A percentile compares a stretch with the other conserved stretches of the same genome.
Evolutionary conservation across 2,113 vertebrate genomes (phyloP).

Genomic region (Jaculus jaculus): DNA sequence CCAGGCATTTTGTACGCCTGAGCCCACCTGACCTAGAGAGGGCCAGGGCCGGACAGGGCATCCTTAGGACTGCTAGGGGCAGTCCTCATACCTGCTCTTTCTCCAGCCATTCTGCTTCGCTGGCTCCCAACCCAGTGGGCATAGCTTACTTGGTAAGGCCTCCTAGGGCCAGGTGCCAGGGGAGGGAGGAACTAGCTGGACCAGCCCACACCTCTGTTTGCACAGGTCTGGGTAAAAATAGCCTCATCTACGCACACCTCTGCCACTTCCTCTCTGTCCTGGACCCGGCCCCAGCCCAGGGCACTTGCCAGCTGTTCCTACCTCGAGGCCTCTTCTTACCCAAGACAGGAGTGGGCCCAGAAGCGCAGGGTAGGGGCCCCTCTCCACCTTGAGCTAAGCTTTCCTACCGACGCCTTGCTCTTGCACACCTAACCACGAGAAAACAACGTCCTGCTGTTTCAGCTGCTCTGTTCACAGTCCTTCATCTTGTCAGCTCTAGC

Average conservation of each 20-base stretch:
- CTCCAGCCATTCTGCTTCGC: not conserved
- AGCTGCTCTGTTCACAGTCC: rapidly evolving
- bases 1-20: not conserved
- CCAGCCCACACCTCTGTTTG: conserved; percentile 11
- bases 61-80: not conserved
- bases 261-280: conserved; percentile 40
- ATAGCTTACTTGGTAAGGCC: not conserved
- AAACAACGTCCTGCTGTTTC: not conserved
- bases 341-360: not conserved
- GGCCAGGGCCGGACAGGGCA: not conserved
- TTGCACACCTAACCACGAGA: not conserved
- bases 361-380: not conserved
- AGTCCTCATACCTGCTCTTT: not conserved
- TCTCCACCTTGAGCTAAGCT: not conserved
- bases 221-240: conserved; percentile 72
- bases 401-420: too few relatives aligned
- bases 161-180: not conserved
- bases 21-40: not conserved
- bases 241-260: not conserved
- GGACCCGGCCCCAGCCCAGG: conserved; percentile 18
- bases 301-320: conserved; percentile 13
- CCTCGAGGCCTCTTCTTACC: not conserved
- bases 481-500: not conserved
- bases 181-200: not conserved
- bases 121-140: not conserved